phyloP scores from a whole-genome alignment of 2,113 vertebrate species.

The Cavia aperea region DNA sequence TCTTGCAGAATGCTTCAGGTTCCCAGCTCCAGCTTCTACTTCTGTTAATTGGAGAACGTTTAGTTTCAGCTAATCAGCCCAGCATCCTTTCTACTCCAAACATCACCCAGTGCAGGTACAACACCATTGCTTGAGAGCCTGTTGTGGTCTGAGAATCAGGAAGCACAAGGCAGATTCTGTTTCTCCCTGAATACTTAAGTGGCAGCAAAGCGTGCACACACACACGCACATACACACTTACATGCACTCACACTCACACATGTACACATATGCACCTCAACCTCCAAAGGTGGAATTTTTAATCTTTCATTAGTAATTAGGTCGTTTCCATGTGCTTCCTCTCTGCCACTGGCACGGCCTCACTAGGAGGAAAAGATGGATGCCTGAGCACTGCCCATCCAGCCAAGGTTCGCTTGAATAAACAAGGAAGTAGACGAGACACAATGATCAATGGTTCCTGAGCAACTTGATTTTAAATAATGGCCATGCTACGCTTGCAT shows the following conservation, averaged over 20 bases:
- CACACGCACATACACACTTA: neutral
- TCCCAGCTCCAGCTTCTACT: conserved; percentile 48
- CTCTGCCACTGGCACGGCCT: neutral
- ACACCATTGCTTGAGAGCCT: neutral
- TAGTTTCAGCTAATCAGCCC: conserved; percentile 50
- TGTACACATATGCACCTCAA: neutral
- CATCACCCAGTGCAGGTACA: conserved; percentile 3
- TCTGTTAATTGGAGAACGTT: conserved; percentile 60
- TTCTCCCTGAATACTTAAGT: neutral
- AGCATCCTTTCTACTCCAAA: conserved; percentile 54
- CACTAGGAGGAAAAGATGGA: neutral
- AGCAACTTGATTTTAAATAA: conserved; percentile 35
- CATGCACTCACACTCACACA: neutral
- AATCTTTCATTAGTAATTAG: neutral
- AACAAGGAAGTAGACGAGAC: neutral
- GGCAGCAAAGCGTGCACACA: neutral
- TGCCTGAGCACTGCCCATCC: neutral
- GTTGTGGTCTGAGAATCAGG: neutral
- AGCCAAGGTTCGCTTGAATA: neutral
- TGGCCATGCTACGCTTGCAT: neutral
- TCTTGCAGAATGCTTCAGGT: neutral
- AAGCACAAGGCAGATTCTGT: neutral
- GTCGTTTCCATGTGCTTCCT: neutral
- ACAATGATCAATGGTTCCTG: neutral
- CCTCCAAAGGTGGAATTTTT: neutral